Conservation (phyloP, 2,888 invertebrate genomes). For the Tinea trinotella region DNA sequence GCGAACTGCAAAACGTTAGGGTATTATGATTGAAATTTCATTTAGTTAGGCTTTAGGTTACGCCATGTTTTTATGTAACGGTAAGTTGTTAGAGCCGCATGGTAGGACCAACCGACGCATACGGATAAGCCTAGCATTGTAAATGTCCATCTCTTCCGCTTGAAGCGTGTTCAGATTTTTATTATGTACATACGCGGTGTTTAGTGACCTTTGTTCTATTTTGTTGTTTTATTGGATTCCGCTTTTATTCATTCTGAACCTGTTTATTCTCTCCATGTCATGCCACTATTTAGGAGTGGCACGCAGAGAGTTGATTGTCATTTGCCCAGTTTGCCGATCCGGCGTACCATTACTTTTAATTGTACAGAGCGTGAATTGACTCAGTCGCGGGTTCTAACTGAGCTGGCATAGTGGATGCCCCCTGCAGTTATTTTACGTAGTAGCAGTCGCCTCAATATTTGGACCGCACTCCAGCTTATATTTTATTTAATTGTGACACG, state of each 20-base stretch:
- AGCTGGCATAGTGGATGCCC: too few species aligned
- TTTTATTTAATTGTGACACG: too few species aligned
- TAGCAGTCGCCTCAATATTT: too few species aligned
- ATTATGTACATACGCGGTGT: background rate
- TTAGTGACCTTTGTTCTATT: slow-evolving; percentile 12
- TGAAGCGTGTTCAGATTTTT: slow-evolving; percentile 4
- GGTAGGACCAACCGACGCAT: background rate
- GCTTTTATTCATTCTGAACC: background rate
- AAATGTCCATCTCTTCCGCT: slow-evolving; percentile 16
- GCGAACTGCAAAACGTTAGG: too few species aligned
- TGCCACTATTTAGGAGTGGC: too few species aligned
- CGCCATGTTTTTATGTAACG: background rate
- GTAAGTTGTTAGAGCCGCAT: background rate
- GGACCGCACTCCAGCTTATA: too few species aligned
- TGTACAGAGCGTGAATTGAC: too few species aligned
- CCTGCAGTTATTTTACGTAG: too few species aligned
- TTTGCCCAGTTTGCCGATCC: too few species aligned
- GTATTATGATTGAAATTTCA: background rate
- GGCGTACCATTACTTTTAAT: too few species aligned
- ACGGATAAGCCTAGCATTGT: background rate
- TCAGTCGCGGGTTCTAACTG: too few species aligned
- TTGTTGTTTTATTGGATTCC: background rate
- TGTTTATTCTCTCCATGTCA: background rate
- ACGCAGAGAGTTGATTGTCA: too few species aligned
- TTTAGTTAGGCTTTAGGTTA: background rate